These are phyloP conservation scores for Drosophila aldrichi DNA, from an alignment of 2,888 invertebrate genomes.

Conservation along the genomic window DNA sequence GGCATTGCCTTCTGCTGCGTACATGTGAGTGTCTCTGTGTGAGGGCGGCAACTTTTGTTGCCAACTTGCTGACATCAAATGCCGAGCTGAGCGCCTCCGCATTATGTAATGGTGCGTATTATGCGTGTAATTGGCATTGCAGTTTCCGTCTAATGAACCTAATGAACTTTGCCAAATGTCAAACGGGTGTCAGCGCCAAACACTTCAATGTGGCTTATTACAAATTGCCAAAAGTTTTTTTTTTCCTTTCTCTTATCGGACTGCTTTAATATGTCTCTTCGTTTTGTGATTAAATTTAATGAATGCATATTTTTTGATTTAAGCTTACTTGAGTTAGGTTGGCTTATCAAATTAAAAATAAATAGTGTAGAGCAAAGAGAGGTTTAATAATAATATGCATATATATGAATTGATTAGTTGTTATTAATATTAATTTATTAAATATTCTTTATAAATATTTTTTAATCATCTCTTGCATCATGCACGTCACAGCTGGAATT, in stretches of 20 bases:
- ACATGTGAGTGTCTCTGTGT: neutral
- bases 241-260: neutral
- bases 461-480: too few species aligned
- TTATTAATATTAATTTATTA: too few species aligned
- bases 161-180: slow-evolving; percentile 57
- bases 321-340: too few species aligned
- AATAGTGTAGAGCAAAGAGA: too few species aligned
- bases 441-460: too few species aligned
- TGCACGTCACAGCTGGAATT: too few species aligned
- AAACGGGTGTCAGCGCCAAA: slow-evolving; percentile 23
- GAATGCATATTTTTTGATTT: too few species aligned
- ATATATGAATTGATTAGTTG: too few species aligned
- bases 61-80: slow-evolving; percentile 58
- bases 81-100: slow-evolving; percentile 34
- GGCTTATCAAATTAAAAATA: too few species aligned
- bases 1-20: slow-evolving; percentile 24
- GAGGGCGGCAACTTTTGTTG: slow-evolving; percentile 50
- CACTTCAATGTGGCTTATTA: slow-evolving; percentile 3
- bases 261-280: neutral
- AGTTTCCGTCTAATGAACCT: slow-evolving; percentile 51
- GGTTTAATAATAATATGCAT: too few species aligned
- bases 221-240: neutral
- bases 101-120: slow-evolving; percentile 74
- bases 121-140: slow-evolving; percentile 71
- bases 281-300: too few species aligned